phyloP scores from a whole-genome alignment of 1,140 invertebrate species.

The Nylanderia fulva region DNA sequence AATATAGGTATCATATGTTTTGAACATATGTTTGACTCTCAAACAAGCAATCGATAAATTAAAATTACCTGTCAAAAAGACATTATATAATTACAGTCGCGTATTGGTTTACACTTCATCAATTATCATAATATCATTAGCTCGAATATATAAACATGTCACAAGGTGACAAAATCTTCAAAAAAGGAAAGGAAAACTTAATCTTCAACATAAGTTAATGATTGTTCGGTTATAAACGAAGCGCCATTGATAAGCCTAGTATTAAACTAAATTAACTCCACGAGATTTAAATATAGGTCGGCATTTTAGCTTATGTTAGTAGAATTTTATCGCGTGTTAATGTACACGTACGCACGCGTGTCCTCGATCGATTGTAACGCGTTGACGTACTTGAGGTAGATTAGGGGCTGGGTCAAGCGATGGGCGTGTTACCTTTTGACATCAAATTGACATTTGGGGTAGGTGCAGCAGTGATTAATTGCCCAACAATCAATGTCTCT shows the following conservation, averaged over 20 bases:
- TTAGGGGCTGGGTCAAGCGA: constrained; percentile 11
- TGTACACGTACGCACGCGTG: constrained; percentile 59
- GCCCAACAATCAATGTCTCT: neutral
- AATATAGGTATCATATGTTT: no score
- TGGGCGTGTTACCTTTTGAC: neutral
- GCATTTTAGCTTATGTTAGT: neutral
- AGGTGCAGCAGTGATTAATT: neutral
- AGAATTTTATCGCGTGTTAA: neutral
- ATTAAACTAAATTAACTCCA: constrained; percentile 1
- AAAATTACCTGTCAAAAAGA: neutral
- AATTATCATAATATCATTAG: neutral
- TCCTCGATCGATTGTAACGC: constrained; percentile 51
- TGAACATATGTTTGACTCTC: no score
- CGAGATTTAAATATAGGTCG: constrained; percentile 25
- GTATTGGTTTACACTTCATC: neutral
- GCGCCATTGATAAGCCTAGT: constrained; percentile 20
- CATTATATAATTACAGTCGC: neutral
- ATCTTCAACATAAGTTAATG: neutral
- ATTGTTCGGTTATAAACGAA: neutral
- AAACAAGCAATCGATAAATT: neutral
- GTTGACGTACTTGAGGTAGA: constrained; percentile 17
- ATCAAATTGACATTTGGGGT: constrained; percentile 6
- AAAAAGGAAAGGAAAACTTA: neutral
- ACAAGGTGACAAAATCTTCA: neutral
- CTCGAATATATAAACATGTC: neutral